Base-by-base conservation (phyloP, 64 coral and sea anemone genomes). In the Stylophora pistillata region DNA sequence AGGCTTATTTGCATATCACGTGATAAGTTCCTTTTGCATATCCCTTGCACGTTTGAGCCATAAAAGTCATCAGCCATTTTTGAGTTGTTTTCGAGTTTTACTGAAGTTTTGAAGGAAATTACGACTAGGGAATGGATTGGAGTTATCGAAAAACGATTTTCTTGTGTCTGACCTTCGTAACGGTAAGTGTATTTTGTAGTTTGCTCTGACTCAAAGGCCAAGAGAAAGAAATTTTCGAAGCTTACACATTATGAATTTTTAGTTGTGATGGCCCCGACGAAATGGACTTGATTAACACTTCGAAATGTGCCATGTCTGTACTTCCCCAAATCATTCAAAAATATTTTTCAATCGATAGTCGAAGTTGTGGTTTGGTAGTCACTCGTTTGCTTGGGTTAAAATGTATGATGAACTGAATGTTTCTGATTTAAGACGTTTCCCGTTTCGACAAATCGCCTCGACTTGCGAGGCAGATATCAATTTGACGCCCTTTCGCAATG, bases 1-100 rank as follows among this genome's bases (percentile, higher is more conserved):
- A 12, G 16, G 60, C 59, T 47, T 41, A 75, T 75, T 75, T 75
- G 16, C 30, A 82, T 83, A 64, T 83, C 80, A 83, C 80, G 80
- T 83, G 80, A 83, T 23, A 3, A 2, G 16, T 25, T 66, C 30
- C 14, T 53, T 15, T 65, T 81, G 14, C 20, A 18, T n/a, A 20
- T 66, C 63, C 63, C 37, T 5, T 23, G 63, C 63, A 66, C 30
- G 17, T 59, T 58, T 15, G 21, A 28, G 32, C 53, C 34, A 18
- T 23, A 17, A 34, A 18, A 7, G 21, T 82, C 65, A 41, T 68
- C 32, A 52, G 80, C 80, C 59, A 83, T 68, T 83, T 64, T 31
- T 21, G 60, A 83, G 78, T 53, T 83, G 68, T 83, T 10, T 53
- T 16, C 14, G 27, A 65, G 41, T 83, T 68, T 83, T 10, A 83